These are phyloP conservation scores for Circus cinereus DNA, from an alignment of 2,797 vertebrate species.

Conservation along the genomic window DNA sequence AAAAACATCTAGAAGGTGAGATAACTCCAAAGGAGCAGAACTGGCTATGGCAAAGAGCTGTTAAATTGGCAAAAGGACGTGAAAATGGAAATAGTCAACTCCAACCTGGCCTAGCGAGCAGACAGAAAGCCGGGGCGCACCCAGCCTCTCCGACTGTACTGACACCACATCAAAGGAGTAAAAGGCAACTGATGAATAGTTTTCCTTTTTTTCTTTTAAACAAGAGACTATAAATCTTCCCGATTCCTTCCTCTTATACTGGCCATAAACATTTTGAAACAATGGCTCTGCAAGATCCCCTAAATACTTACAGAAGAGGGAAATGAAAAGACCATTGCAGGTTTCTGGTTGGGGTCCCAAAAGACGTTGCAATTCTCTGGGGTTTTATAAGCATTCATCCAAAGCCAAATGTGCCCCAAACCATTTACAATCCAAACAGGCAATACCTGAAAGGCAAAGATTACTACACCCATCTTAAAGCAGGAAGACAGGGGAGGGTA, in stretches of 20 bases:
- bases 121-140: not conserved
- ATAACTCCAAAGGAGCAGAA: conserved; percentile 44
- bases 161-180: not conserved
- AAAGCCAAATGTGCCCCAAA: not conserved
- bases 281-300: not conserved
- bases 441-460: not conserved
- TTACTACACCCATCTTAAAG: not conserved
- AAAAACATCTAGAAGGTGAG: conserved; percentile 56
- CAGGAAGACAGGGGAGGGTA: not conserved
- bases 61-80: conserved; percentile 68
- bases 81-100: conserved; percentile 66
- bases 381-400: not conserved
- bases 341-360: not conserved
- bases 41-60: conserved; percentile 36
- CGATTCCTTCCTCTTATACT: not conserved
- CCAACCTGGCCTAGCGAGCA: not conserved
- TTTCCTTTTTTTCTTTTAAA: not conserved
- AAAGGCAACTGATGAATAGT: not conserved
- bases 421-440: not conserved
- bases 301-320: not conserved
- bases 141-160: not conserved
- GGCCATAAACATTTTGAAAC: not conserved
- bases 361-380: not conserved
- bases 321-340: not conserved
- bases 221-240: not conserved